These are phyloP conservation scores for Coracias cyanogaster DNA, from an alignment of 2,797 vertebrate genomes.

Conservation along the genomic window DNA sequence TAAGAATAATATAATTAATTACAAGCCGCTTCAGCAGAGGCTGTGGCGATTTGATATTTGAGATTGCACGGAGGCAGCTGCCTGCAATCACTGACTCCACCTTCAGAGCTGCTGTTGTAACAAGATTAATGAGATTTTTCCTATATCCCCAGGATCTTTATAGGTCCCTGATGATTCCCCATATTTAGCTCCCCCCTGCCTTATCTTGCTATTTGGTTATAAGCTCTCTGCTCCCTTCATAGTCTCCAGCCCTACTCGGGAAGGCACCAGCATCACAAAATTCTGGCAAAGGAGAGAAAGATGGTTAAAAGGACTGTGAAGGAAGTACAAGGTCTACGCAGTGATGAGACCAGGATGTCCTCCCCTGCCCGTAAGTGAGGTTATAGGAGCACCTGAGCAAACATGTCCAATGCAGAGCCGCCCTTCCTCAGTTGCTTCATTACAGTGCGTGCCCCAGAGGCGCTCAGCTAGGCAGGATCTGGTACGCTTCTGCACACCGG, in stretches of 20 bases:
- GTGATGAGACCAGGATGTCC: neutral
- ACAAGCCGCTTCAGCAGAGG: neutral
- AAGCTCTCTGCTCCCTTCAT: neutral
- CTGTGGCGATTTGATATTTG: neutral
- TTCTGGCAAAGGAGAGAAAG: neutral
- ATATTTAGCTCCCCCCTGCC: neutral
- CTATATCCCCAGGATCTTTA: neutral
- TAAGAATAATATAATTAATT: neutral
- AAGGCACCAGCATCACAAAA: neutral
- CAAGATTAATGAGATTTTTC: neutral
- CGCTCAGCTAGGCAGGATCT: constrained; percentile 85
- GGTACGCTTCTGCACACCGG: constrained; percentile 86
- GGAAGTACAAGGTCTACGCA: accelerated
- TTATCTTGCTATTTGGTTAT: neutral
- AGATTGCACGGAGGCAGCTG: neutral
- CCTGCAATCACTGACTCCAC: neutral
- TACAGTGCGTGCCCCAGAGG: constrained; percentile 81
- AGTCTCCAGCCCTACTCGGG: accelerated
- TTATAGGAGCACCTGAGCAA: constrained; percentile 80
- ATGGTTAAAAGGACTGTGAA: neutral
- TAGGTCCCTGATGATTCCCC: neutral
- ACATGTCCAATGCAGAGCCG: constrained; percentile 85
- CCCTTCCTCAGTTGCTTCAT: constrained; percentile 85
- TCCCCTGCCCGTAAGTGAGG: neutral
- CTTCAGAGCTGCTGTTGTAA: neutral